Evolutionary conservation across 2,113 vertebrate genomes (phyloP), one percentile per base, ranked within the genome.

Genomic region (Tylochromis polylepis): DNA sequence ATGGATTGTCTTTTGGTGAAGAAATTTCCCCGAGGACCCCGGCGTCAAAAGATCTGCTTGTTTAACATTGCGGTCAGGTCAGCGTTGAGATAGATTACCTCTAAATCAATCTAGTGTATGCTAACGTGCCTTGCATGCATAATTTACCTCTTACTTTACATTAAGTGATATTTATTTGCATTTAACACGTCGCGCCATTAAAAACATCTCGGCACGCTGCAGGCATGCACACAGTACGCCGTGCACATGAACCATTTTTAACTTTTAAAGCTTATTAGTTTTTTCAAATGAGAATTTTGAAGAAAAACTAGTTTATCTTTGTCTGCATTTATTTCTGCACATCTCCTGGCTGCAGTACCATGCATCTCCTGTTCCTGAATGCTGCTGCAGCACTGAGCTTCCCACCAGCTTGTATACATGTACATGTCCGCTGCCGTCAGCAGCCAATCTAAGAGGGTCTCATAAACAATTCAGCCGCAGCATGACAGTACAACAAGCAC

Each of bases 211-310:
- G 6, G 15, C 11, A 2, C 7, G 16, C 43, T 77, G 46, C 18
- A 0, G 27, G 72, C 46, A 53, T 31, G 67, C 0, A 20, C 11
- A 34, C 72, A 0, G 70, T 51, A 14, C 5, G 29, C 24, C 1
- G 4, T 77, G 27, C 16, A n/a, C 34, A 14, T n/a, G 72, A 14
- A 34, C 11, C 18, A 2, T 9, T 14, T 8, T 14, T 77, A n/a
- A 31, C 24, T 18, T 49, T 29, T n/a, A 10, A 55, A 55, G 2
- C 70, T 14, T 14, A 8, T 49, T 51, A 20, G 5, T 5, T 75
- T 46, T 29, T 43, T 49, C 41, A 27, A 46, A 75, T 18, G 24
- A 75, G 8, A 16, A 31, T 77, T 31, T 77, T 77, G 24, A 51
- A 18, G 15, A 18, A 18, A 51, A 51, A 16, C 12, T 16, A 29